Base-by-base conservation (phyloP, 2,888 invertebrate species). In the Steromphala cineraria region DNA sequence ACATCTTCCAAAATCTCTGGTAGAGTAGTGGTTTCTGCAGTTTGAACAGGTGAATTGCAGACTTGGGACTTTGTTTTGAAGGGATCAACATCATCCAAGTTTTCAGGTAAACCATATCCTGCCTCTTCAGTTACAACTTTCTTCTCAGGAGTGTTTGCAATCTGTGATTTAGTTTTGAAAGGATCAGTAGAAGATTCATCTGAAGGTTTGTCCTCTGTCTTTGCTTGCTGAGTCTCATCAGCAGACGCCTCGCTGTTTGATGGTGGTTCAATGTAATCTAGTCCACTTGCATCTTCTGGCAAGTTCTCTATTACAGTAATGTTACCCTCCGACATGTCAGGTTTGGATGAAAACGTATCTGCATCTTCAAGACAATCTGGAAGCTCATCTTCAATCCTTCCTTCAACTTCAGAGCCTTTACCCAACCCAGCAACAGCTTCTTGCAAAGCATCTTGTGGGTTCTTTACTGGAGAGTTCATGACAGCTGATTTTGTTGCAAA, bases 321-420 rank as follows among this genome's bases (percentile, higher is more conserved):
- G 46, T 46, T 46, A 1, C 46, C 46, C 10, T 46, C 46, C 1
- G 46, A 46, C 13, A 46, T 46, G 13, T 46, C 46, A 10, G 46
- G 46, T 13, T 46, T 46, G 46, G 46, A 46, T 46, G 46, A 46
- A 46, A 46, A 46, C 17, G 71, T 28, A 40, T 85, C 84, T 67
- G 83, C 82, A 52, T 83, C 81, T 28, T 83, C 83, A 31, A 67
- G 80, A 80, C 79, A 81, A 19, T 75, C 80, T 21, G 85, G 85
- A 17, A 82, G 80, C 7, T 83, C 74, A 31, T 46, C 55, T 28
- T 67, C 78, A 17, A 21, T 67, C n/a, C 24, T 36, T 36, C 3
- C 46, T 46, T 46, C 46, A 46, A 46, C 46, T 46, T 46, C 46
- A 46, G 46, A 5, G 8, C 7, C 46, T 46, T 46, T 46, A 10